Base-by-base conservation (phyloP, 2,113 vertebrate species). In the Misgurnus mizolepis region DNA sequence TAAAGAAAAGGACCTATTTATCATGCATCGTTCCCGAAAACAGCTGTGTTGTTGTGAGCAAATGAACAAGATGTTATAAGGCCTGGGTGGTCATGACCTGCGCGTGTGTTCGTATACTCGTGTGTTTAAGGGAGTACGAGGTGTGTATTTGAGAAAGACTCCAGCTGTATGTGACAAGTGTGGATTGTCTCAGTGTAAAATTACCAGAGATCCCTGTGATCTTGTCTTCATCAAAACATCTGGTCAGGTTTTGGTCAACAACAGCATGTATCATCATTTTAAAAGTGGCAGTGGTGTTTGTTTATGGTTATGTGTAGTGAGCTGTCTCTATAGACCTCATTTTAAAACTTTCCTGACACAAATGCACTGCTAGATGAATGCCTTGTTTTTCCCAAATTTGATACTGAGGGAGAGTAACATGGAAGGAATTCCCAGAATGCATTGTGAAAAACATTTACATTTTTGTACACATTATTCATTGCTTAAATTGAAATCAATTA, bases 131-230 rank as follows among this genome's bases (percentile, higher is more conserved):
- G 53, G 62, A 39, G 6, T 49, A 14, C 70, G 6, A 43, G 45
- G 7, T 55, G n/a, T 77, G 67, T 72, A 17, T 50, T 11, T 62
- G 66, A 49, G 73, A 76, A 5, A 64, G 43, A 76, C 72, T 62
- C 62, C 60, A 27, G 72, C 82, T 66, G 81, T 86, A 86, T 78
- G 80, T 80, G 70, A 80, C 55, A 69, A 84, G 84, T 17, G 67
- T 60, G 82, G 86, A 41, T 72, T 58, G 69, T 80, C 55, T 79
- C 80, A 84, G 86, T 90, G 89, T 49, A 85, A 90, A 92, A 91
- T 91, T 85, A 89, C 89, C 90, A 89, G 64, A 61, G 41, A 83
- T 82, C 78, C 64, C 67, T 62, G 17, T 60, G 22, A 55, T 69
- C 65, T 68, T 75, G 39, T 76, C 69, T 53, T 78, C 80, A 79